Base-by-base conservation (phyloP, 1,140 invertebrate genomes). In the Tetragnatha versicolor region DNA sequence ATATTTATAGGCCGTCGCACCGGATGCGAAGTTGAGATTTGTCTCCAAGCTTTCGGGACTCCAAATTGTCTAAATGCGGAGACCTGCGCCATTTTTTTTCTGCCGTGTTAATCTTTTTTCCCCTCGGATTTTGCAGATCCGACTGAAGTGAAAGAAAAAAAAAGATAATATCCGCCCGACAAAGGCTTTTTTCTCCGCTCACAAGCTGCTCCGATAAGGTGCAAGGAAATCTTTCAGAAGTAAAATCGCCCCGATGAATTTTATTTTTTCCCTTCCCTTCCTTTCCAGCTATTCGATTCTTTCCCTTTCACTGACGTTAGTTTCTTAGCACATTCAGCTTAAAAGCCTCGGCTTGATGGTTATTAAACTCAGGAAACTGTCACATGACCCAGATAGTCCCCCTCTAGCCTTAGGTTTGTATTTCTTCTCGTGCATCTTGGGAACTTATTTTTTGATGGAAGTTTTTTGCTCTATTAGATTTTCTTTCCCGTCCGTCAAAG, bases 171-270 rank as follows among this genome's bases (percentile, higher is more conserved):
- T 63, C 37, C 60, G 29, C 42, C 49, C 49, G 37, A 39, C 33
- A 39, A 63, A 66, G 12, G n/a, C 47, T 47, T 66, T 66, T 47
- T 33, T 47, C 5, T 45, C 12, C 35, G 14, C 31, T 51, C n/a
- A 51, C 68, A 70, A 53, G 42, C 31, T 49, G 58, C 2, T n/a
- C 39, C 42, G 72, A 75, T 75, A 75, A 63, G 72, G 72, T 75
- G 72, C 63, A 58, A 75, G 55, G 42, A 63, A 75, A 75, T 75
- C 72, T 75, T 75, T 75, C 42, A 75, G 72, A 75, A 75, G 58
- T 60, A 63, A 49, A 61, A 75, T 63, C 58, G 53, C 22, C n/a
- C n/a, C 37, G 25, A 49, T 17, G 22, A 66, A 66, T 29, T 45
- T 63, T 63, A 42, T 39, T 47, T 63, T 66, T 66, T n/a, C n/a